A percentile compares a stretch with the other conserved stretches of the same genome.
phyloP scores from a whole-genome alignment of 2,888 invertebrate genomes.

The Cantharis rustica region DNA sequence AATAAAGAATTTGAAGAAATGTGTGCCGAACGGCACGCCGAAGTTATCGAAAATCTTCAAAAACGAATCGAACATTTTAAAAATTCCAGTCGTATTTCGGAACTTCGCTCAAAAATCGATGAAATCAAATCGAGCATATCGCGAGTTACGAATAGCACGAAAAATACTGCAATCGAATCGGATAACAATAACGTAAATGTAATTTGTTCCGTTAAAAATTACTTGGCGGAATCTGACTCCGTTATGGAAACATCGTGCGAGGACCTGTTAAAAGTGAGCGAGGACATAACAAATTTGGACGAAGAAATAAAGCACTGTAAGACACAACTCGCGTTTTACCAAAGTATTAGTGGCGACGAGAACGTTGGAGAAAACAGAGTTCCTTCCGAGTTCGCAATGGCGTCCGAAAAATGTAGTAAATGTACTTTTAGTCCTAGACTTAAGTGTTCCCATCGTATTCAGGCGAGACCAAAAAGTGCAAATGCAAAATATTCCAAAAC shows the following conservation, averaged over 20 bases:
- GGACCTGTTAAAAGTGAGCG: neutral
- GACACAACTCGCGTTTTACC: neutral
- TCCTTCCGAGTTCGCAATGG: neutral
- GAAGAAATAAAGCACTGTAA: neutral
- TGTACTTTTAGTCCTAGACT: neutral
- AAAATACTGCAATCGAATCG: neutral
- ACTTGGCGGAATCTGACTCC: neutral
- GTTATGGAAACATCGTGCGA: neutral
- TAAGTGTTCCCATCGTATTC: neutral
- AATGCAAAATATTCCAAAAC: neutral
- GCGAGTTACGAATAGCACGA: neutral
- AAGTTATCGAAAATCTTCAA: neutral
- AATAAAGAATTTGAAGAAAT: neutral
- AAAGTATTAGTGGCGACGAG: neutral
- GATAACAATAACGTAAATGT: neutral
- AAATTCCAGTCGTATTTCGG: neutral
- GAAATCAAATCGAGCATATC: neutral
- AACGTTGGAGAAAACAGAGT: neutral
- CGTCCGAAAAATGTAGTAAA: neutral
- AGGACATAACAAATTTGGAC: neutral
- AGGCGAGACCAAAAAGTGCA: neutral
- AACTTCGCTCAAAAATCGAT: neutral
- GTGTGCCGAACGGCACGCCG: neutral
- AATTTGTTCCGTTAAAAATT: neutral
- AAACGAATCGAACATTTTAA: neutral